phyloP scores from a whole-genome alignment of 2,113 vertebrate genomes.

The Cyanistes caeruleus region DNA sequence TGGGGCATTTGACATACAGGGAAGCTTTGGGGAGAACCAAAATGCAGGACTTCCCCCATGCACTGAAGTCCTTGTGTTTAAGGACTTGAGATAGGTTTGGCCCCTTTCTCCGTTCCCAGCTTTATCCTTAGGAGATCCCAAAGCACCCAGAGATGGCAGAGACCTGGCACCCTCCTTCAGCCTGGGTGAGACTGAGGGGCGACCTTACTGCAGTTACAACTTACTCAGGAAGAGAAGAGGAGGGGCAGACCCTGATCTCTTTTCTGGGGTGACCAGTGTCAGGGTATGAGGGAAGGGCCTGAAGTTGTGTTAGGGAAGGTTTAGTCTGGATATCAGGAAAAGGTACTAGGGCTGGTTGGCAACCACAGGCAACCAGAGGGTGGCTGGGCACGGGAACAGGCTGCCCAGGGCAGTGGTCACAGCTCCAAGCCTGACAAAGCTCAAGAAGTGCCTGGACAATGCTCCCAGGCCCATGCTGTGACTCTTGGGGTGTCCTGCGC shows the following conservation, averaged over 20 bases:
- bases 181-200: not conserved
- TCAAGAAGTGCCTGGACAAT: not conserved
- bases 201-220: rapidly evolving
- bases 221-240: not conserved
- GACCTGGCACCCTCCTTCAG: not conserved
- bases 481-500: not conserved
- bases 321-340: not conserved
- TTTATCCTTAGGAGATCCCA: not conserved
- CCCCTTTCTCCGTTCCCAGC: rapidly evolving
- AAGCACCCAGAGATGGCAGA: too few species aligned
- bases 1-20: rapidly evolving
- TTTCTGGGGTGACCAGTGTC: not conserved
- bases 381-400: not conserved
- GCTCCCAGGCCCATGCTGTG: not conserved
- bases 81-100: rapidly evolving
- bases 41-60: rapidly evolving
- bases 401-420: not conserved
- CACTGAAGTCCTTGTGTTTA: rapidly evolving
- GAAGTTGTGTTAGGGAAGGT: not conserved
- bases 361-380: too few species aligned
- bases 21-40: not conserved
- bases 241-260: not conserved
- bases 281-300: rapidly evolving
- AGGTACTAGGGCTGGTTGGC: not conserved
- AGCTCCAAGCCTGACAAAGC: not conserved